Evolutionary conservation across 2,888 invertebrate genomes (phyloP).

Genomic region (Eupithecia tripunctaria): DNA sequence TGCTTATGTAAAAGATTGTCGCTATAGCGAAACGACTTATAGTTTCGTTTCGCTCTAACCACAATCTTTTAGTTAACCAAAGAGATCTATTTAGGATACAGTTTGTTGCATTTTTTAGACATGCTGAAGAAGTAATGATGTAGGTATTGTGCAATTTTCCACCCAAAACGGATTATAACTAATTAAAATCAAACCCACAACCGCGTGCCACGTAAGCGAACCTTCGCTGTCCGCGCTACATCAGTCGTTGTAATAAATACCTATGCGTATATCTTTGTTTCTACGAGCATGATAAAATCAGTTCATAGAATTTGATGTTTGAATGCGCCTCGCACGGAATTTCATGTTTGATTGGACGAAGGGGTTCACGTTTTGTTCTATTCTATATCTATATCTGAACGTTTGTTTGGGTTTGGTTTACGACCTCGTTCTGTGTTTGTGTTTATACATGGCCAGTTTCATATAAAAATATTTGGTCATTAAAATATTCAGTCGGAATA

Average conservation of each 20-base stretch:
- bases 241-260: background rate
- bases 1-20: too few species aligned
- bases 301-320: slow-evolving; percentile 35
- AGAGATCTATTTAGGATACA: too few species aligned
- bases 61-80: too few species aligned
- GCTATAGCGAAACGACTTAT: too few species aligned
- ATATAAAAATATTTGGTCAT: slow-evolving; percentile 26
- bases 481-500: slow-evolving; percentile 19
- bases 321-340: slow-evolving; percentile 45
- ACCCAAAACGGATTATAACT: too few species aligned
- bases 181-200: too few species aligned
- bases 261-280: background rate
- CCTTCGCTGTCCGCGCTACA: too few species aligned
- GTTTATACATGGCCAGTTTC: slow-evolving; percentile 31
- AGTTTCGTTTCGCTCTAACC: too few species aligned
- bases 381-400: slow-evolving; percentile 40
- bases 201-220: too few species aligned
- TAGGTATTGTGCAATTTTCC: too few species aligned
- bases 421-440: slow-evolving; percentile 37
- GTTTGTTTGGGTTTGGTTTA: slow-evolving; percentile 42
- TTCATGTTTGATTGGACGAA: slow-evolving; percentile 44
- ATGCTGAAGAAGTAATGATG: too few species aligned
- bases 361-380: slow-evolving; percentile 44
- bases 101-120: too few species aligned
- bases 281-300: slow-evolving; percentile 54